Conservation (phyloP, 2,797 vertebrate species). For the Zonotrichia albicollis region DNA sequence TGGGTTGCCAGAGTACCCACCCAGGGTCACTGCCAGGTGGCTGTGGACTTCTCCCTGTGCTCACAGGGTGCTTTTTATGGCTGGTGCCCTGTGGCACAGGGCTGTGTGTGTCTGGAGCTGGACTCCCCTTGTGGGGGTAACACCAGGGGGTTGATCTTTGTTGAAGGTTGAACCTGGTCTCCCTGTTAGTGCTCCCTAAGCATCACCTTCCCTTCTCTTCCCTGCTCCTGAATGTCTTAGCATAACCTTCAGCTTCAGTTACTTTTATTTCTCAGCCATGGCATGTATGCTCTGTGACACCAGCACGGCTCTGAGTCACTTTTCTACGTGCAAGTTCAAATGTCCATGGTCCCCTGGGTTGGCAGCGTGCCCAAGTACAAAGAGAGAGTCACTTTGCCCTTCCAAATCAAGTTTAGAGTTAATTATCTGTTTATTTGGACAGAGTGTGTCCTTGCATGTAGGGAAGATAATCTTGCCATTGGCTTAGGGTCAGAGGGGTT, state of each 20-base stretch:
- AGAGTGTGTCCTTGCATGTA: neutral
- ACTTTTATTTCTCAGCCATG: neutral
- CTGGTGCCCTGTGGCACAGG: neutral
- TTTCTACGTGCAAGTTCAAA: neutral
- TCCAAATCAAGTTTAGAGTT: constrained; percentile 37
- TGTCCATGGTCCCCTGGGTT: neutral
- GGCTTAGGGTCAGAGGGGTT: neutral
- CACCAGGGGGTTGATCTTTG: neutral
- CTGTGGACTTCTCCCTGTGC: neutral
- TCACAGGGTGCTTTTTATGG: neutral
- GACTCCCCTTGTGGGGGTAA: neutral
- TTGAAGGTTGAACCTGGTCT: neutral
- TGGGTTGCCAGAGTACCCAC: neutral
- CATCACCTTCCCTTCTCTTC: neutral
- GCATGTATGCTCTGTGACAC: accelerated
- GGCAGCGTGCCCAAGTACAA: neutral
- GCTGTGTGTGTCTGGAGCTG: neutral
- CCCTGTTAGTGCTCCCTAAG: neutral
- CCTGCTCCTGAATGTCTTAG: neutral
- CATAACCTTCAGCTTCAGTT: neutral
- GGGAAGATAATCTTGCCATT: neutral
- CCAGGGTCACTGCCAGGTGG: neutral
- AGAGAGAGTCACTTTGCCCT: constrained; percentile 38
- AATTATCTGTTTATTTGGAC: constrained; percentile 42
- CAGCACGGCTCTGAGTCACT: neutral